These are phyloP conservation scores for Podarcis cretensis DNA, from an alignment of 2,113 vertebrate species.

Conservation along the genomic window DNA sequence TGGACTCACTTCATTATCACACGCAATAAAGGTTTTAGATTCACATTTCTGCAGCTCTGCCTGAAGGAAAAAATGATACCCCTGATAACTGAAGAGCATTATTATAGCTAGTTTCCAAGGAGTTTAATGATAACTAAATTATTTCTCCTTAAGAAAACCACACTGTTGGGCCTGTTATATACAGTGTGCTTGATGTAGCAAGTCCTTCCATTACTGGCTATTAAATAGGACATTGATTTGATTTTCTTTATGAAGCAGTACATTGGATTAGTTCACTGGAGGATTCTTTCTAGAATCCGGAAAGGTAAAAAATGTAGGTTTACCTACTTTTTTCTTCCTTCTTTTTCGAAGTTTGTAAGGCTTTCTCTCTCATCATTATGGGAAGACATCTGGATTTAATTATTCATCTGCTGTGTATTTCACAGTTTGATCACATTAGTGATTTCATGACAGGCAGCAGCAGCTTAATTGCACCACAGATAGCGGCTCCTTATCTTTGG, in stretches of 20 bases:
- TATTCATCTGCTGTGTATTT: slow-evolving; percentile 59
- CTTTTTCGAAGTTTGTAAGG: slow-evolving; percentile 32
- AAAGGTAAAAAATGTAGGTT: slow-evolving; percentile 45
- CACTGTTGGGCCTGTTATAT: slow-evolving; percentile 60
- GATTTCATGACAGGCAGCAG: slow-evolving; percentile 47
- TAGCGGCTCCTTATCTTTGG: slow-evolving; percentile 34
- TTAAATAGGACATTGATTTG: slow-evolving; percentile 42
- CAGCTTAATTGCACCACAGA: slow-evolving; percentile 53
- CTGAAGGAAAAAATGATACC: slow-evolving; percentile 68
- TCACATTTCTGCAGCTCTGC: slow-evolving; percentile 65
- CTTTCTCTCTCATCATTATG: slow-evolving; percentile 36
- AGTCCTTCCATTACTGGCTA: slow-evolving; percentile 24
- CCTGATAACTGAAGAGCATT: slow-evolving; percentile 72
- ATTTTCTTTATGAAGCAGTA: slow-evolving; percentile 39
- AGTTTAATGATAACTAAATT: slow-evolving; percentile 74
- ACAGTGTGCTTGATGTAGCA: slow-evolving; percentile 24
- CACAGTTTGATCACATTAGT: slow-evolving; percentile 51
- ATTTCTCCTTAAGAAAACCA: slow-evolving; percentile 68
- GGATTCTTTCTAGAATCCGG: slow-evolving; percentile 13
- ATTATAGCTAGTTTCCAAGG: slow-evolving; percentile 69
- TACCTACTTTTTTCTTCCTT: background rate
- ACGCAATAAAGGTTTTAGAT: slow-evolving; percentile 64
- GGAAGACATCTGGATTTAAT: slow-evolving; percentile 64
- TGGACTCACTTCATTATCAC: slow-evolving; percentile 72
- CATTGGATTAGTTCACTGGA: slow-evolving; percentile 37